Percentiles rank a stretch among this genome's conserved stretches.
Evolutionary conservation across 2,797 vertebrate genomes (phyloP).

Genomic region (Forpus xanthops): DNA sequence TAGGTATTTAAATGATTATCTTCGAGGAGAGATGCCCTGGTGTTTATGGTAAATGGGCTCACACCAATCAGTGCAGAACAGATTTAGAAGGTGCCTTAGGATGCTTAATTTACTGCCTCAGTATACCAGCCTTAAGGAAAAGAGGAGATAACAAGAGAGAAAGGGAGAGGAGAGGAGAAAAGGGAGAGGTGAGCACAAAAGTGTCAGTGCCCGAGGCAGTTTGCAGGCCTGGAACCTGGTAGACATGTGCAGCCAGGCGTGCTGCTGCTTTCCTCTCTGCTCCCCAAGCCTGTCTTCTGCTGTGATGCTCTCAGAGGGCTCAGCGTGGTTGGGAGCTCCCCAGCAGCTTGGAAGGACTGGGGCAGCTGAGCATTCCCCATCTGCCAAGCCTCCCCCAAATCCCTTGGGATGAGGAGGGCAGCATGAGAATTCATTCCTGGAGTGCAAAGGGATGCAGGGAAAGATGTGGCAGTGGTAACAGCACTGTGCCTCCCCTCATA

Average conservation of each 20-base stretch:
- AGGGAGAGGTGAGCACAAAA: slow-evolving; percentile 9
- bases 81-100: slow-evolving; percentile 68
- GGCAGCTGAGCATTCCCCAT: neutral
- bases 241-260: slow-evolving; percentile 41
- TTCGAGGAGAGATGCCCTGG: slow-evolving; percentile 43
- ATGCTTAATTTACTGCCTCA: slow-evolving; percentile 67
- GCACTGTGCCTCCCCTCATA: rapidly evolving
- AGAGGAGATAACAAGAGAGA: neutral
- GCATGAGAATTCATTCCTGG: neutral
- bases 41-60: slow-evolving; percentile 57
- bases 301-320: neutral
- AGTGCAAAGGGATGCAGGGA: neutral
- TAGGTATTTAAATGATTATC: slow-evolving; percentile 66
- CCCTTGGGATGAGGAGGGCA: rapidly evolving
- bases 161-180: neutral
- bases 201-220: neutral
- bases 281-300: neutral
- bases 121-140: neutral
- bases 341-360: neutral
- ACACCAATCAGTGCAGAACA: slow-evolving; percentile 72
- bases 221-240: neutral
- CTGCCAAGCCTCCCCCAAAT: neutral
- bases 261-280: neutral
- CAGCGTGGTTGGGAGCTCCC: neutral
- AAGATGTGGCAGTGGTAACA: neutral